A percentile compares a stretch with the other conserved stretches of the same genome.
These are phyloP conservation scores for Saccostrea glomerata DNA, from an alignment of 1,140 invertebrate genomes.

Conservation along the genomic window DNA sequence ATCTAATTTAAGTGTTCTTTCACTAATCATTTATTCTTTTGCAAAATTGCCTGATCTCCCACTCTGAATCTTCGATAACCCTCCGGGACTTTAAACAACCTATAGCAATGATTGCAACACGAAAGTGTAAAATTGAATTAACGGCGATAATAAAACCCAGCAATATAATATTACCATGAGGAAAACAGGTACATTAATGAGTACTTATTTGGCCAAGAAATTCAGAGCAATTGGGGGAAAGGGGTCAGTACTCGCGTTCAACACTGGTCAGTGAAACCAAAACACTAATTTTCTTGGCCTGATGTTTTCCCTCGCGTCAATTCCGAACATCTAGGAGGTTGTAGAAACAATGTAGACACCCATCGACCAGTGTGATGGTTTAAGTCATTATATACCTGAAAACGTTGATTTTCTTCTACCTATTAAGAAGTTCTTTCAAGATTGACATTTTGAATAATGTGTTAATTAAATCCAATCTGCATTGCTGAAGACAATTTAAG, in stretches of 20 bases:
- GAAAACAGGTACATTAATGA: background rate
- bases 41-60: too few species aligned
- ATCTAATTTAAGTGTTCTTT: background rate
- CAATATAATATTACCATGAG: background rate
- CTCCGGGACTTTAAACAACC: background rate
- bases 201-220: too few species aligned
- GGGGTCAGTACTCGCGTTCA: too few species aligned
- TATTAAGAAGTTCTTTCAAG: background rate
- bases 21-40: too few species aligned
- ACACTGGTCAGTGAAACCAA: background rate
- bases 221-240: too few species aligned
- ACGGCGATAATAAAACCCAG: background rate
- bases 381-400: background rate
- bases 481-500: background rate
- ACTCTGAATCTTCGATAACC: background rate
- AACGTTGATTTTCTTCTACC: background rate
- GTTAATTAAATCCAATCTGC: background rate
- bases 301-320: background rate
- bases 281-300: conserved; percentile 4
- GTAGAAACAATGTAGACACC: background rate
- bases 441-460: background rate
- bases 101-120: background rate
- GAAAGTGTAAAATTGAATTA: background rate
- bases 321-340: background rate
- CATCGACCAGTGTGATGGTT: background rate